Base-by-base conservation (phyloP, 2,888 invertebrate species). In the Megaustenia siamemsis region DNA sequence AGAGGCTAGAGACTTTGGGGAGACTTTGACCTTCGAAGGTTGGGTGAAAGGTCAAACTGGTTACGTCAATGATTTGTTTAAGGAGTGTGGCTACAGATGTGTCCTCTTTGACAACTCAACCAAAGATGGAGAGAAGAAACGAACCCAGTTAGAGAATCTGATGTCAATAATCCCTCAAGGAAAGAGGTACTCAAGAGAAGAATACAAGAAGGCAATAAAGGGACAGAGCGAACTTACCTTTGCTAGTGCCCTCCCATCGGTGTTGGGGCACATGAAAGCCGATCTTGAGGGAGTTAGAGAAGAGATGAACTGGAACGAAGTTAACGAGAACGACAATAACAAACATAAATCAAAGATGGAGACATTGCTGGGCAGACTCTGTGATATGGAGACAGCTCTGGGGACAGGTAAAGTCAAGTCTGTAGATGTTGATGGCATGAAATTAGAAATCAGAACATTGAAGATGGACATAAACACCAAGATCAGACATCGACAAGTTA, bases 61-160 rank as follows among this genome's bases (percentile, higher is more conserved):
- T 3, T 56, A 75, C 28, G 40, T 78, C 5, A 56, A 56, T 45
- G 35, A 66, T 5, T 40, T 83, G 28, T 78, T 83, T 69, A 40
- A 83, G 56, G 83, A 83, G 38, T 83, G 83, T 21, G 40, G 69
- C n/a, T 56, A 24, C 43, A 45, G 78, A 28, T 77, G 69, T 40
- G 83, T 78, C 18, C 60, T 83, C 3, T 78, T 83, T 40, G 53
- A 83, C 40, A 83, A 83, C 28, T 43, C 5, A 38, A 68, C 77
- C 15, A 45, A 77, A 56, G 32, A 43, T 49, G 53, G 2, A 2
- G 40, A 28, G 8, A 60, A 35, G 10, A 40, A 18, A 28, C 68
- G 71, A 10, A 8, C 0, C 8, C 83, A 83, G 56, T 38, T 83
- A 5, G 38, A 53, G 4, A 49, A 49, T 0, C 69, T 83, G 1